Base-by-base conservation (phyloP, 2,888 invertebrate species). In the Standfussiana lucernea region DNA sequence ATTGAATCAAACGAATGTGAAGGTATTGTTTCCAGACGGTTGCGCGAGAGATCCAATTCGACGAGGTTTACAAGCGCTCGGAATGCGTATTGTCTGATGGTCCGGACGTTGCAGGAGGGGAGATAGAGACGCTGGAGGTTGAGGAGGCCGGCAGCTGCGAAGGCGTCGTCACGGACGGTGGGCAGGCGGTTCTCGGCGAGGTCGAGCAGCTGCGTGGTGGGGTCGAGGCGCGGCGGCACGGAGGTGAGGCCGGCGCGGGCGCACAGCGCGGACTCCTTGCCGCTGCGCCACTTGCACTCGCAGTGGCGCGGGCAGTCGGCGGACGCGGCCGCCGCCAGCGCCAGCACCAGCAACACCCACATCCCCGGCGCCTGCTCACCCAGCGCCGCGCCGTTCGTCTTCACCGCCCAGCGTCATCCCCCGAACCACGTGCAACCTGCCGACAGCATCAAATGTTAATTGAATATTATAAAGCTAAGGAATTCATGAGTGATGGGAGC, bases 271-370 rank as follows among this genome's bases (percentile, higher is more conserved):
- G 98, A 98, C 95, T 98, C 98, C 94, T 98, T 98, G 90, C 98
- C 98, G 92, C 98, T 98, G 94, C 98, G 98, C 98, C 98, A 99
- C 95, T 98, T 98, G 97, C 98, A 98, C 95, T 98, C 98, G 96
- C 98, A 99, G 89, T 97, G 97, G 83, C 97, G 97, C 72, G 98
- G 98, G 93, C 98, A 98, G 89, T 98, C 98, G 91, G 97, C 97
- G 91, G 96, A 95, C 89, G 97, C 96, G 91, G 95, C 95, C 91
- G 95, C 95, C 92, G 95, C 95, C 94, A 96, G 91, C 86, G 95
- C 93, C 86, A 95, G 92, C 94, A 95, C 90, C 91, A 95, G 91
- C 93, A 95, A 92, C 92, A 97, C 98, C 96, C 96, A 98, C 93
- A 96, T 96, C 85, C 97, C 98, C 93, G 95, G 93, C 93, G 90